Evolutionary conservation across 2,797 vertebrate species (phyloP).

Genomic region (Chaetophractus vellerosus): DNA sequence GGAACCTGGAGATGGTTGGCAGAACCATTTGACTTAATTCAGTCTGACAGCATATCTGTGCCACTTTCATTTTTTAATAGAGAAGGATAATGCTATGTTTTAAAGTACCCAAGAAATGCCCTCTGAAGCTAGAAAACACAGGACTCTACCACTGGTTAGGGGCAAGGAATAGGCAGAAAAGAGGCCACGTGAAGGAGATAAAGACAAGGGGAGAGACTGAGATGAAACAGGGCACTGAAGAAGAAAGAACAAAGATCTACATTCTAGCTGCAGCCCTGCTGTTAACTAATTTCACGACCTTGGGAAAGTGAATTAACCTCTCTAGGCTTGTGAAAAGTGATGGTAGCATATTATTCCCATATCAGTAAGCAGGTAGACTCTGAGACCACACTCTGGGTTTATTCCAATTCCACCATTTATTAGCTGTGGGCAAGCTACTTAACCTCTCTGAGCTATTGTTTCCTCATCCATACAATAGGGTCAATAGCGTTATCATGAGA

Average conservation of each 20-base stretch:
- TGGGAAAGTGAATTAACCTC: background rate
- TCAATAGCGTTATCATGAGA: background rate
- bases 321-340: background rate
- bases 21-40: background rate
- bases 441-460: background rate
- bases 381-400: background rate
- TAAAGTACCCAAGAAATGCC: background rate
- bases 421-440: background rate
- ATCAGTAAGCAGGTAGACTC: background rate
- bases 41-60: rapidly evolving
- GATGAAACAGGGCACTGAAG: no score
- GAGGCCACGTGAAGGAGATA: background rate
- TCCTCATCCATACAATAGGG: background rate
- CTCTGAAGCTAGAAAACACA: background rate
- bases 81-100: background rate
- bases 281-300: background rate
- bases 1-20: background rate
- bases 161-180: no score
- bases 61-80: background rate
- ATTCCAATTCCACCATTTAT: background rate
- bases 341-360: background rate
- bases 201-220: background rate
- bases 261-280: background rate
- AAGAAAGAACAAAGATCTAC: background rate
- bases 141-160: background rate